Percentiles rank a stretch among this genome's conserved stretches.
Conservation (phyloP, 2,888 invertebrate species). For the Busseola fusca region DNA sequence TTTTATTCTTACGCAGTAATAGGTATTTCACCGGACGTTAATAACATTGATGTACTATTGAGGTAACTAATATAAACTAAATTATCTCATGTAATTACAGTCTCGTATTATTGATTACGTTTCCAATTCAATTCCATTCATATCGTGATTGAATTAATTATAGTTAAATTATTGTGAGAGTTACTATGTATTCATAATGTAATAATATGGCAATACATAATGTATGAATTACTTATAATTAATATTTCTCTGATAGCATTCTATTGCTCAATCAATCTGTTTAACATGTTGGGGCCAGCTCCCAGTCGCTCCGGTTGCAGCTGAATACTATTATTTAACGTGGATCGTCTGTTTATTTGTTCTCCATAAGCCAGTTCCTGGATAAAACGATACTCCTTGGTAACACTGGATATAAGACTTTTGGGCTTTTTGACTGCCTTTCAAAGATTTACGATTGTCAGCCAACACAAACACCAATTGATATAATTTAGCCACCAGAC, state of each 20-base stretch:
- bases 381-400: neutral
- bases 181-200: neutral
- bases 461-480: neutral
- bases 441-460: neutral
- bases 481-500: too few species aligned
- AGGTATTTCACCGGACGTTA: slow-evolving; percentile 5
- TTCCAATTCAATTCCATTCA: slow-evolving; percentile 31
- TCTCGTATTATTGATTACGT: slow-evolving; percentile 34
- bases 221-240: neutral
- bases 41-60: slow-evolving; percentile 15
- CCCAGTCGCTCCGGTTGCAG: too few species aligned
- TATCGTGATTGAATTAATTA: slow-evolving; percentile 32
- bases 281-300: neutral
- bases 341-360: neutral
- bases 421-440: neutral
- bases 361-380: neutral
- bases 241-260: neutral
- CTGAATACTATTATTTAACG: neutral
- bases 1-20: neutral
- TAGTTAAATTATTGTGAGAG: slow-evolving; percentile 11
- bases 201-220: neutral
- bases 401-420: neutral
- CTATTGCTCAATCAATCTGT: neutral
- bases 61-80: slow-evolving; percentile 21
- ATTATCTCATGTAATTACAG: slow-evolving; percentile 41